phyloP scores from a whole-genome alignment of 1,140 invertebrate genomes.

The Polyergus mexicanus region DNA sequence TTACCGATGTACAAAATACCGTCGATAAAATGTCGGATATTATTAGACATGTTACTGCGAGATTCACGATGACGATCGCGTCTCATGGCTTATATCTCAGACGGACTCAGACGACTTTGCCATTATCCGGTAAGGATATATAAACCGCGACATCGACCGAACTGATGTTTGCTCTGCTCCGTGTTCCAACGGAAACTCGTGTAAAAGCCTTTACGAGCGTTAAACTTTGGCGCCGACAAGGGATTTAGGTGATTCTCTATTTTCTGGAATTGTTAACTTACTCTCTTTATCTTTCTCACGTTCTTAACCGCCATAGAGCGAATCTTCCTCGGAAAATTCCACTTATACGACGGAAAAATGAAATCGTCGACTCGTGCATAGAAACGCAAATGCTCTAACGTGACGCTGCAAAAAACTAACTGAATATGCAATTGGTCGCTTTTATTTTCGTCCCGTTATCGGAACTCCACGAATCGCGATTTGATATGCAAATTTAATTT shows the following conservation, averaged over 20 bases:
- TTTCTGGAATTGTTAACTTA: slow-evolving; percentile 44
- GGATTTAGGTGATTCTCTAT: slow-evolving; percentile 54
- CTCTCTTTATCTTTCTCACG: neutral
- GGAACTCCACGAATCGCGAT: neutral
- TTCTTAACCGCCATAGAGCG: neutral
- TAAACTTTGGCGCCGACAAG: slow-evolving; percentile 45
- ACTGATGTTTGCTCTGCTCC: slow-evolving; percentile 28
- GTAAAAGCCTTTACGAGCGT: slow-evolving; percentile 38
- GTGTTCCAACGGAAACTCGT: slow-evolving; percentile 24
- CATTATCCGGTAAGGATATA: slow-evolving; percentile 24
- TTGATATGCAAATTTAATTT: slow-evolving; percentile 40
- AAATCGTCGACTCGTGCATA: slow-evolving; percentile 12
- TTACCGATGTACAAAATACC: slow-evolving; percentile 42
- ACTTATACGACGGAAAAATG: slow-evolving; percentile 9
- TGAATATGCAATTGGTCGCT: slow-evolving; percentile 42
- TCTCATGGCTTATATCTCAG: slow-evolving; percentile 53
- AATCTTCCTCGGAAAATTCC: neutral
- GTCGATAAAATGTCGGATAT: slow-evolving; percentile 51
- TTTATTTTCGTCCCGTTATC: slow-evolving; percentile 46
- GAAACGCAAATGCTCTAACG: slow-evolving; percentile 17
- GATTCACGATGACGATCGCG: slow-evolving; percentile 52
- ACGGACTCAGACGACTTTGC: slow-evolving; percentile 4
- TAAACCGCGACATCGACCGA: slow-evolving; percentile 33
- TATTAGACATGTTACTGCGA: slow-evolving; percentile 57
- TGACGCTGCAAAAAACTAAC: slow-evolving; percentile 15